Percentiles rank a stretch among this genome's conserved stretches.
phyloP scores from a whole-genome alignment of 2,797 vertebrate genomes.

The Numenius phaeopus region DNA sequence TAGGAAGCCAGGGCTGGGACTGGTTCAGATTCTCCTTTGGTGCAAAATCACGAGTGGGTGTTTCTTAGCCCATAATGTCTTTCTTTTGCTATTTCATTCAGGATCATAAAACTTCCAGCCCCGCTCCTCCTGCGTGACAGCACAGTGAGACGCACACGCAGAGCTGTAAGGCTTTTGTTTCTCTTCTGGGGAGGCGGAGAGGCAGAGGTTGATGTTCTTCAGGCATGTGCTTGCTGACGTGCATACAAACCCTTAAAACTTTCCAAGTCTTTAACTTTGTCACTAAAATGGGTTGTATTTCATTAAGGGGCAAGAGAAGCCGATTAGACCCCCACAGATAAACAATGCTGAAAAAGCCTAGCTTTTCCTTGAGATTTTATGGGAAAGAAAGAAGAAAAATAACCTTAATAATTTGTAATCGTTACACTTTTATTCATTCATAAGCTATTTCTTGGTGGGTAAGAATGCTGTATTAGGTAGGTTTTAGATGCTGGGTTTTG shows the following conservation, averaged over 20 bases:
- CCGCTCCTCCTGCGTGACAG: neutral
- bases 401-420: neutral
- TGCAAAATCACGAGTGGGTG: constrained; percentile 9
- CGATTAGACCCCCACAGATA: neutral
- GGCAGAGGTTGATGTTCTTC: neutral
- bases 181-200: neutral
- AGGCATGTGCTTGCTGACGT: neutral
- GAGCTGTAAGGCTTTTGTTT: neutral
- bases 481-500: neutral
- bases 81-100: neutral
- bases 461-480: neutral
- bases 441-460: neutral
- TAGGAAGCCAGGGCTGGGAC: neutral
- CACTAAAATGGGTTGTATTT: neutral
- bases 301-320: neutral
- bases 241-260: neutral
- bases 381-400: neutral
- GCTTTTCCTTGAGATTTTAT: neutral
- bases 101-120: constrained; percentile 25
- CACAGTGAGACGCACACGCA: neutral
- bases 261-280: neutral
- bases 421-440: neutral
- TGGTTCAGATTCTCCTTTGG: neutral
- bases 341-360: neutral
- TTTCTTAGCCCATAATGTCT: constrained; percentile 3